Evolutionary conservation across 2,113 vertebrate species (phyloP).

Genomic region (Varanus komodoensis): DNA sequence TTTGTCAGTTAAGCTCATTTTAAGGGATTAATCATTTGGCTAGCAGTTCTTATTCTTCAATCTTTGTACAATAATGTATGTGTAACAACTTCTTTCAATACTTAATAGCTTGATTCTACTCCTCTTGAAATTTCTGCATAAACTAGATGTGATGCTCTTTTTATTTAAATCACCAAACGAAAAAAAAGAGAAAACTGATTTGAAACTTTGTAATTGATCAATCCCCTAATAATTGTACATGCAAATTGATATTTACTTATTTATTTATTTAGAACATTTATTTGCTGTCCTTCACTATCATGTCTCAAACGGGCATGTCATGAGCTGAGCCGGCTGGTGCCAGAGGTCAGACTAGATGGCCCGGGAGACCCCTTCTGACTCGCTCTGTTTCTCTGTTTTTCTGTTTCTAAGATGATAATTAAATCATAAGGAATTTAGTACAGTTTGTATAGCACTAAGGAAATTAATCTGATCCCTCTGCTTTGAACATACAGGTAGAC

Average conservation of each 20-base stretch:
- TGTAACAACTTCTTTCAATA: background rate
- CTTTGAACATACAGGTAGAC: background rate
- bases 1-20: conserved; percentile 13
- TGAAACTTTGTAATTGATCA: background rate
- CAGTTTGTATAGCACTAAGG: background rate
- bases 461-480: background rate
- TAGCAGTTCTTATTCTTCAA: background rate
- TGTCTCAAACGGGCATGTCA: no score
- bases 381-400: no score
- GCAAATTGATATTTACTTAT: background rate
- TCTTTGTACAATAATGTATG: background rate
- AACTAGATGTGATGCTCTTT: background rate
- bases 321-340: no score
- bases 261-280: no score
- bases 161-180: background rate
- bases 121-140: background rate
- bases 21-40: conserved; percentile 7
- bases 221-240: background rate
- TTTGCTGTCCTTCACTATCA: no score
- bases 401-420: background rate
- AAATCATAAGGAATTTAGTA: background rate
- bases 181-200: background rate
- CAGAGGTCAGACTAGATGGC: no score
- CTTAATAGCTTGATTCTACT: background rate
- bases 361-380: no score